Evolutionary conservation across 2,113 vertebrate genomes (phyloP), one percentile per base, ranked within the genome.

Genomic region (Oryzias woworae): DNA sequence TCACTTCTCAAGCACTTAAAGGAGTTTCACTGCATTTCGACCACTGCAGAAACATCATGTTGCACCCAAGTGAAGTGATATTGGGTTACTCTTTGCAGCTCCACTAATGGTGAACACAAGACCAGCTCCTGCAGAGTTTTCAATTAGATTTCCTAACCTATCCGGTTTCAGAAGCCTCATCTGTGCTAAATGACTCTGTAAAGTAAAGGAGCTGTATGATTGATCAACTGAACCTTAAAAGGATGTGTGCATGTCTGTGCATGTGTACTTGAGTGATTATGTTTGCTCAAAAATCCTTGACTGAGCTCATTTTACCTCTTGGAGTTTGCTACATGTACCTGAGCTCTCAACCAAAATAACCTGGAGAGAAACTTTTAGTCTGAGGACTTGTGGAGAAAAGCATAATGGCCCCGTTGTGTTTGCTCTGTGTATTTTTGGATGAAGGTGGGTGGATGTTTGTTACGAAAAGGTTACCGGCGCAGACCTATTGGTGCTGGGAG

Each of bases 71-170:
- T 76, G 53, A 82, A 86, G 67, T 62, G 46, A 76, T 81, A 86
- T 85, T 73, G 50, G 84, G 84, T 86, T 87, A 86, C 62, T 68
- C 66, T 66, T 76, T 79, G 64, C 66, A 71, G 44, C 62, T 73
- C 54, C 57, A 61, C 66, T 69, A 65, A 82, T 80, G 56, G 70
- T 49, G 22, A 73, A 66, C 63, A 66, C 41, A 58, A 66, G 62
- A 59, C 13, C 2, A 44, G 56, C 73, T 83, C 53, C 71, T 62
- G 71, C 53, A 43, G 67, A 69, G 60, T 43, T 61, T 53, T 67
- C 68, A 69, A 74, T 89, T 84, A 57, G 78, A 85, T 84, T 82
- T 83, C 61, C 63, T 58, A 56, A 50, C 42, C 45, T 46, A 53
- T 65, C 58, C 57, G 55, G 36, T 28, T 73, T 77, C 54, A 62